These are phyloP conservation scores for Pristionchus arcanus DNA, from an alignment of 2,888 invertebrate genomes.

Conservation along the genomic window DNA sequence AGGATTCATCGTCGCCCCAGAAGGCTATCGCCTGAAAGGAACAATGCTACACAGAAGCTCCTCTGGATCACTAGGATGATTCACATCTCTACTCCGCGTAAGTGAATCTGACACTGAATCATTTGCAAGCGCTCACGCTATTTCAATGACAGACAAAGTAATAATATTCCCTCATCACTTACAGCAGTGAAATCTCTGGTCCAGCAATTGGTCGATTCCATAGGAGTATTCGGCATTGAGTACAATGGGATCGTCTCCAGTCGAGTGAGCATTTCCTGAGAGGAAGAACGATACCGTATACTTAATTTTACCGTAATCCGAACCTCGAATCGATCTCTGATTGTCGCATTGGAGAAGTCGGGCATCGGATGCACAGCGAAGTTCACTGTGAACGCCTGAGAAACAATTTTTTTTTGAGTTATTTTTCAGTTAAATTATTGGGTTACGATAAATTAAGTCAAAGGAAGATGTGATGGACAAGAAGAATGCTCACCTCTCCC, in stretches of 20 bases:
- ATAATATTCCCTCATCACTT: neutral
- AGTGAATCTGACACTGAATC: neutral
- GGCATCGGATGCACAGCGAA: conserved; percentile 75
- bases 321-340: conserved; percentile 70
- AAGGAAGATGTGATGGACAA: neutral
- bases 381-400: conserved; percentile 76
- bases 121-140: too few species aligned
- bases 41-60: neutral
- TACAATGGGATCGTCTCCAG: conserved; percentile 37
- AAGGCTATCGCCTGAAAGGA: conserved; percentile 67
- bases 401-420: neutral
- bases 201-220: conserved; percentile 71
- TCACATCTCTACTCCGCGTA: too few species aligned
- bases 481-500: conserved; percentile 4
- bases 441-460: too few species aligned
- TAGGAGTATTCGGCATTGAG: conserved; percentile 38
- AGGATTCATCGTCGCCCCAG: conserved; percentile 74
- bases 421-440: too few species aligned
- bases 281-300: neutral
- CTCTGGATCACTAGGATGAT: neutral
- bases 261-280: conserved; percentile 51
- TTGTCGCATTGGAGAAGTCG: conserved; percentile 69
- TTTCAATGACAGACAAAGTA: too few species aligned
- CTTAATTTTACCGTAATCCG: conserved; percentile 58
- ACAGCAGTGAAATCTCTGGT: conserved; percentile 71